A percentile compares a stretch with the other conserved stretches of the same genome.
These are phyloP conservation scores for Pseudococcus jackbeardsleyi DNA, from an alignment of 2,888 invertebrate genomes.

Conservation along the genomic window DNA sequence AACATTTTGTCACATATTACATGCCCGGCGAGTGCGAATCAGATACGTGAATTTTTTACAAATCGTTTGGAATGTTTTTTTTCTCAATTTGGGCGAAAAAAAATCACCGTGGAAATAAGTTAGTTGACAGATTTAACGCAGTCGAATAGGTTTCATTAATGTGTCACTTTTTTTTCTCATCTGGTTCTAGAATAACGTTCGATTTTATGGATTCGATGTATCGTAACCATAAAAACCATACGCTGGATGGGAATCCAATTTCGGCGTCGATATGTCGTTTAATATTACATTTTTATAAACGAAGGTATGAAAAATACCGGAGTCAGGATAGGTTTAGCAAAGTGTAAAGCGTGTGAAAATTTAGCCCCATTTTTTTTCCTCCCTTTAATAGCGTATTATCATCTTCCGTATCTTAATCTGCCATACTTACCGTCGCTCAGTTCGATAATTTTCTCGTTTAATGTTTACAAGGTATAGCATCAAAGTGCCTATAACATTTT, in stretches of 20 bases:
- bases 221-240: conserved; percentile 45
- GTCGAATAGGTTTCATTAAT: conserved; percentile 21
- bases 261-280: conserved; percentile 54
- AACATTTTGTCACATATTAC: conserved; percentile 24
- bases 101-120: conserved; percentile 13
- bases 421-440: neutral
- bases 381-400: conserved; percentile 23
- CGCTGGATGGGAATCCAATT: conserved; percentile 49
- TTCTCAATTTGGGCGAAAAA: neutral
- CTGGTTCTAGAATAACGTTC: neutral
- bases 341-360: conserved; percentile 25
- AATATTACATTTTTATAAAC: conserved; percentile 52
- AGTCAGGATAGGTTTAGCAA: neutral
- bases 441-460: conserved; percentile 10
- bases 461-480: neutral
- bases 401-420: conserved; percentile 18
- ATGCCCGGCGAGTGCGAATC: neutral
- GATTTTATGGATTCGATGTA: conserved; percentile 34
- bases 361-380: conserved; percentile 11
- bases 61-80: neutral
- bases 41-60: conserved; percentile 32
- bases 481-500: neutral
- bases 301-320: conserved; percentile 5
- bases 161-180: conserved; percentile 7
- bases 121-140: conserved; percentile 25